phyloP scores from a whole-genome alignment of 2,113 vertebrate species.

The Gymnobelideus leadbeateri region DNA sequence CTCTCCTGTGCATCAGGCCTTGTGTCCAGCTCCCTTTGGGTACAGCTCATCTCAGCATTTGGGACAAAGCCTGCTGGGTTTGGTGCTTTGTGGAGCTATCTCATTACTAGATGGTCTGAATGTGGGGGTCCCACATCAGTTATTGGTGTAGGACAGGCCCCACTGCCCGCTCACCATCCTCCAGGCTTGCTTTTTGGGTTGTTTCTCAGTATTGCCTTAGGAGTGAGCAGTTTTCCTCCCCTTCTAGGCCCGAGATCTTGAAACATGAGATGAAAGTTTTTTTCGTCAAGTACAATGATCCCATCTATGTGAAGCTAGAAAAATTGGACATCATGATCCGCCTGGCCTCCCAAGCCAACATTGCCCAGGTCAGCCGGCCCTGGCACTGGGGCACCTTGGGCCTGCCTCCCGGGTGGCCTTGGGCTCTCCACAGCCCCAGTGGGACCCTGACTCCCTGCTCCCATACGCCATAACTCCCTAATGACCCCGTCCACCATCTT shows the following conservation, averaged over 20 bases:
- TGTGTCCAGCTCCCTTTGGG: background rate
- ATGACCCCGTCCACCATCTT: too few species aligned
- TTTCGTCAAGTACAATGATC: conserved; percentile 99
- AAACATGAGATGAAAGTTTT: conserved; percentile 99
- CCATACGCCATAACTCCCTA: too few species aligned
- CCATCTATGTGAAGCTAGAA: conserved; percentile 98
- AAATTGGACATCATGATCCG: conserved; percentile 99
- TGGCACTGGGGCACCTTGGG: background rate
- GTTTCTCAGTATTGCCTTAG: background rate
- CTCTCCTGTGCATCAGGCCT: background rate
- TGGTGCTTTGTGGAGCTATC: background rate
- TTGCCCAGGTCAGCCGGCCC: conserved; percentile 91
- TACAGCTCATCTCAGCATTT: background rate
- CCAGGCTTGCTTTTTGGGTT: background rate
- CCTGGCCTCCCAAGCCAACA: conserved; percentile 97
- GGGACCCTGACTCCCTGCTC: background rate
- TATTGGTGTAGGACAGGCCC: background rate
- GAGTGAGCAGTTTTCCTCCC: background rate
- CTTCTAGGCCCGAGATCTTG: conserved; percentile 93
- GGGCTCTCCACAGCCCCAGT: background rate
- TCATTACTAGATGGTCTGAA: background rate
- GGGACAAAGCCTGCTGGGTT: background rate
- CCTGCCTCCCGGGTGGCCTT: background rate
- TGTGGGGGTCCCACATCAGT: too few species aligned
- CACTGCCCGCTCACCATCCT: background rate